Evolutionary conservation across 2,113 vertebrate species (phyloP).

Genomic region (Sturnus vulgaris): DNA sequence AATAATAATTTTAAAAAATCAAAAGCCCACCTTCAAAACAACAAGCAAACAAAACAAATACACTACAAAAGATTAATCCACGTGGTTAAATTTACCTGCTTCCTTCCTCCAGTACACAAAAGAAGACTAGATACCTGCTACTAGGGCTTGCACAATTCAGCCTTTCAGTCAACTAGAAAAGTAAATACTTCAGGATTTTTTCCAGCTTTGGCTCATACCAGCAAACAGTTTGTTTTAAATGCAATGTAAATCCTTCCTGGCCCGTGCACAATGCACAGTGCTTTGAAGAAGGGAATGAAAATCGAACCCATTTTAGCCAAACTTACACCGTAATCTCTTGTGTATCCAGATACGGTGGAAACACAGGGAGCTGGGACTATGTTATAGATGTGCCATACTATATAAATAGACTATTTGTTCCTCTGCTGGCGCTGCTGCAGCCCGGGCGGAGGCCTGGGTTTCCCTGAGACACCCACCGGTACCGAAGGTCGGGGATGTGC

Average conservation of each 20-base stretch:
- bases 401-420: rapidly evolving
- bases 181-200: background rate
- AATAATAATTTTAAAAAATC: background rate
- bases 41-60: background rate
- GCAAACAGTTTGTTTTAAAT: background rate
- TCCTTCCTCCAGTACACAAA: background rate
- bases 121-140: background rate
- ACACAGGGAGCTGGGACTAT: rapidly evolving
- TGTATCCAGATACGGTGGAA: rapidly evolving
- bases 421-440: background rate
- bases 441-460: background rate
- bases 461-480: rapidly evolving
- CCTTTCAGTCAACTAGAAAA: background rate
- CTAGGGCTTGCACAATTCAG: background rate
- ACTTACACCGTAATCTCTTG: background rate
- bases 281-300: background rate
- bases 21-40: background rate
- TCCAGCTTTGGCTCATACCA: rapidly evolving
- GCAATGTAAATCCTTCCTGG: background rate
- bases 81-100: background rate
- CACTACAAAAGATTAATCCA: background rate
- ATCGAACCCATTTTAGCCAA: background rate
- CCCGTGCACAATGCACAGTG: background rate
- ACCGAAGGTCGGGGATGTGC: rapidly evolving
- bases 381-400: background rate